A percentile compares a stretch with the other conserved stretches of the same genome.
Conservation (phyloP, 2,888 invertebrate genomes). For the Chymomyza procnemis region DNA sequence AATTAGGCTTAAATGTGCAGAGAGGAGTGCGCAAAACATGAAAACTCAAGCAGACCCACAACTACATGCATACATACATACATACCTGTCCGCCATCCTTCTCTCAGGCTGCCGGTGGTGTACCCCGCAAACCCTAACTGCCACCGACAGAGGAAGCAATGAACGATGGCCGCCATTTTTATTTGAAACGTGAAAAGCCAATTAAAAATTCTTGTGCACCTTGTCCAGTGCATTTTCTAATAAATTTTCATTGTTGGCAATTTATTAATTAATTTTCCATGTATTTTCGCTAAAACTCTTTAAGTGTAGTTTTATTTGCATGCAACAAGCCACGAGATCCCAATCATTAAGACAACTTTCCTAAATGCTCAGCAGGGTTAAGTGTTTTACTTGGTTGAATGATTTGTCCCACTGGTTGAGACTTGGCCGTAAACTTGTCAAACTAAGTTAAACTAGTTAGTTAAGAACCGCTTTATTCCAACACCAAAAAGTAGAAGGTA, state of each 20-base stretch:
- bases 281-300: constrained; percentile 57
- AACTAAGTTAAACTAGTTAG: background rate
- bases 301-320: constrained; percentile 28
- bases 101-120: background rate
- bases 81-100: too few species aligned
- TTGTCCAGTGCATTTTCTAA: constrained; percentile 26
- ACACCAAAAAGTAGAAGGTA: too few species aligned
- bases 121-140: background rate
- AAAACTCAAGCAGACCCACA: constrained; percentile 20
- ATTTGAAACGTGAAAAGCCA: constrained; percentile 47
- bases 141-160: background rate
- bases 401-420: background rate
- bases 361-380: constrained; percentile 35
- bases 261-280: constrained; percentile 72
- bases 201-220: constrained; percentile 64
- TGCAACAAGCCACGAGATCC: constrained; percentile 39
- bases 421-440: background rate
- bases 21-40: constrained; percentile 29
- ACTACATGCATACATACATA: too few species aligned
- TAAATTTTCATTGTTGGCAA: constrained; percentile 43
- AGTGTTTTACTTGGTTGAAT: constrained; percentile 59
- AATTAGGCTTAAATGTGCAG: constrained; percentile 73
- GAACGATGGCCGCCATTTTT: constrained; percentile 10
- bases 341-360: constrained; percentile 58
- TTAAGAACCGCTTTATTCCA: background rate